A percentile compares a stretch with the other conserved stretches of the same genome.
Conservation (phyloP, 2,888 invertebrate species). For the Drosophila limbata region DNA sequence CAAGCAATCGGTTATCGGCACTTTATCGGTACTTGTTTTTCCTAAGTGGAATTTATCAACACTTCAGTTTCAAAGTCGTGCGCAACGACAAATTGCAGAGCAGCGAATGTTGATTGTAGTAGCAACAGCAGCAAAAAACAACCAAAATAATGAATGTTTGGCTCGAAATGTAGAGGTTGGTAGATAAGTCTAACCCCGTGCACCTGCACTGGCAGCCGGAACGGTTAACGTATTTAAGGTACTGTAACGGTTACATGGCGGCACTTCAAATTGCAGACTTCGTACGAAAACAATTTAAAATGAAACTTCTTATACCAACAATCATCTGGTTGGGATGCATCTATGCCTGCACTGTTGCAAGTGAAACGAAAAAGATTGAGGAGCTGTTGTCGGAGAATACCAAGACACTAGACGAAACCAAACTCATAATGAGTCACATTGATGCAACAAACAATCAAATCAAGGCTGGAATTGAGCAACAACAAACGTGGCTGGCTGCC, state of each 20-base stretch:
- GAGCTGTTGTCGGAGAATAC: conserved; percentile 36
- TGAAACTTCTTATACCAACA: conserved; percentile 33
- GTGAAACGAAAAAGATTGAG: conserved; percentile 16
- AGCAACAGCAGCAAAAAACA: conserved; percentile 6
- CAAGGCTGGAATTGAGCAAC: conserved; percentile 38
- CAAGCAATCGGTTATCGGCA: conserved; percentile 26
- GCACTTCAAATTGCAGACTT: conserved; percentile 35
- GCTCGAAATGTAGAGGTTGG: background rate
- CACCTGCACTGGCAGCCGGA: conserved; percentile 1
- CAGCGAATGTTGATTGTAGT: background rate
- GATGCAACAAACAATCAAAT: conserved; percentile 43
- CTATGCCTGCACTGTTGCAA: background rate
- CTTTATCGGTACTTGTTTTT: conserved; percentile 37
- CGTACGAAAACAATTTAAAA: conserved; percentile 30
- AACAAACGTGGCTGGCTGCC: conserved; percentile 34
- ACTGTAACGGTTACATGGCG: background rate
- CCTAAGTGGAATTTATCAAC: conserved; percentile 34
- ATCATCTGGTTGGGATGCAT: conserved; percentile 37
- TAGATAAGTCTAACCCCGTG: conserved; percentile 57
- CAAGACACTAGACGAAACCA: conserved; percentile 44
- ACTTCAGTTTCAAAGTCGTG: conserved; percentile 52
- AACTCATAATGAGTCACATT: conserved; percentile 38
- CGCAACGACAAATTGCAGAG: conserved; percentile 22
- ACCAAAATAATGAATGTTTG: conserved; percentile 2
- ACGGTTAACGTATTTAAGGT: conserved; percentile 52